Percentiles rank a stretch among this genome's conserved stretches.
These are phyloP conservation scores for Anagrus nilaparvatae DNA, from an alignment of 1,140 invertebrate genomes.

Conservation along the genomic window DNA sequence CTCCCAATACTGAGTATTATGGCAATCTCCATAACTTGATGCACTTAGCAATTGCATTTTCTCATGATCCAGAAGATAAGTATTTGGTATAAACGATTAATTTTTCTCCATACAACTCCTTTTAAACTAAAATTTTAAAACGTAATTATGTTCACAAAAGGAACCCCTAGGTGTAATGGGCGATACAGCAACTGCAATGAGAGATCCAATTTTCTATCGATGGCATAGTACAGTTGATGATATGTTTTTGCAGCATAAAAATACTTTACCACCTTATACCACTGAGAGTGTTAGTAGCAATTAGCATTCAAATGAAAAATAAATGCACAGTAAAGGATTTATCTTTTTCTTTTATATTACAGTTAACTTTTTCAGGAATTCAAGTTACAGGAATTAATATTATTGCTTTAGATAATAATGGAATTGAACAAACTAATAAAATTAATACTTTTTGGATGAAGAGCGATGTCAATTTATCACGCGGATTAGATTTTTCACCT, in stretches of 20 bases:
- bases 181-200: slow-evolving; percentile 59
- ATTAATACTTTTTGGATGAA: slow-evolving; percentile 59
- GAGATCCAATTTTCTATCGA: slow-evolving; percentile 73
- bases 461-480: slow-evolving; percentile 59
- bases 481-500: slow-evolving; percentile 66
- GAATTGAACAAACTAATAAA: not conserved
- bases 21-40: slow-evolving; percentile 63
- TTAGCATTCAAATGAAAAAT: slow-evolving; percentile 1
- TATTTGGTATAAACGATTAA: slow-evolving; percentile 43
- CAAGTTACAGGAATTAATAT: not conserved
- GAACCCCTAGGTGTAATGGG: too few species aligned
- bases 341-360: slow-evolving; percentile 22
- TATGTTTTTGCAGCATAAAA: slow-evolving; percentile 66
- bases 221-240: slow-evolving; percentile 71
- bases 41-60: slow-evolving; percentile 51
- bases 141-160: too few species aligned
- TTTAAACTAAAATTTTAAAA: too few species aligned
- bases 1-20: slow-evolving; percentile 54
- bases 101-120: too few species aligned
- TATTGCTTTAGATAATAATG: not conserved
- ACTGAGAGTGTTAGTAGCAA: slow-evolving; percentile 44
- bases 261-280: slow-evolving; percentile 50
- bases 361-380: slow-evolving; percentile 47
- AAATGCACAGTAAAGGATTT: not conserved
- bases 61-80: slow-evolving; percentile 63